These are phyloP conservation scores for Anolis sagrei DNA, from an alignment of 2,113 vertebrate species.

Conservation along the genomic window DNA sequence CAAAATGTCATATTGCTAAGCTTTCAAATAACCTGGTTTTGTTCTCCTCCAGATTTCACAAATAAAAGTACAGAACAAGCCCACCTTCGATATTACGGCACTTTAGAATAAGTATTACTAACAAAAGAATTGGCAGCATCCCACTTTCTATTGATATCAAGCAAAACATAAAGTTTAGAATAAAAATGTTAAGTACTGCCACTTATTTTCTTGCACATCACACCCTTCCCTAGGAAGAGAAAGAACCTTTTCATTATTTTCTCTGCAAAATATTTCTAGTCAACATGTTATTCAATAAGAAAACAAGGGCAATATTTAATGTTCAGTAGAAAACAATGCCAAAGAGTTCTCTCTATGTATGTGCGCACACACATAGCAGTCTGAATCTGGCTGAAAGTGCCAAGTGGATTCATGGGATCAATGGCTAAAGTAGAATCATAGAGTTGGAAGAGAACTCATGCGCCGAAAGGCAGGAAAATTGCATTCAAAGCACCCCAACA, in stretches of 20 bases:
- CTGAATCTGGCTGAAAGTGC: too few species aligned
- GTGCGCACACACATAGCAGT: too few species aligned
- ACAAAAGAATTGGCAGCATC: constrained; percentile 3
- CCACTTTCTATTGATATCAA: constrained; percentile 40
- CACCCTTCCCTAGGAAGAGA: constrained; percentile 35
- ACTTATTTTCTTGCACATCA: constrained; percentile 32
- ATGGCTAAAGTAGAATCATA: too few species aligned
- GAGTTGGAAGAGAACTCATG: too few species aligned
- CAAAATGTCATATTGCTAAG: constrained; percentile 3
- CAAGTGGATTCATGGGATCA: too few species aligned
- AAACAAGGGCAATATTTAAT: constrained; percentile 55
- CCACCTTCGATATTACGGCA: constrained; percentile 12
- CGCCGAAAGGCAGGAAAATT: too few species aligned
- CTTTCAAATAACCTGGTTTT: constrained; percentile 8
- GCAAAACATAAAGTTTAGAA: constrained; percentile 20
- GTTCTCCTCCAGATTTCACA: constrained; percentile 11
- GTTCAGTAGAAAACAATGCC: constrained; percentile 45
- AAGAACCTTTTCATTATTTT: constrained; percentile 40
- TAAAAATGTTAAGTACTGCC: constrained; percentile 49
- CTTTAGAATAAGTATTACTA: constrained; percentile 31
- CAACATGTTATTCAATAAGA: constrained; percentile 56
- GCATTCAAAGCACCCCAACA: too few species aligned
- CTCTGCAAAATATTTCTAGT: constrained; percentile 47
- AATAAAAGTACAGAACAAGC: neutral
- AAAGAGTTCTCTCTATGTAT: neutral